These are phyloP conservation scores for Cercocebus atys DNA, from an alignment of 2,113 vertebrate species.

Conservation along the genomic window DNA sequence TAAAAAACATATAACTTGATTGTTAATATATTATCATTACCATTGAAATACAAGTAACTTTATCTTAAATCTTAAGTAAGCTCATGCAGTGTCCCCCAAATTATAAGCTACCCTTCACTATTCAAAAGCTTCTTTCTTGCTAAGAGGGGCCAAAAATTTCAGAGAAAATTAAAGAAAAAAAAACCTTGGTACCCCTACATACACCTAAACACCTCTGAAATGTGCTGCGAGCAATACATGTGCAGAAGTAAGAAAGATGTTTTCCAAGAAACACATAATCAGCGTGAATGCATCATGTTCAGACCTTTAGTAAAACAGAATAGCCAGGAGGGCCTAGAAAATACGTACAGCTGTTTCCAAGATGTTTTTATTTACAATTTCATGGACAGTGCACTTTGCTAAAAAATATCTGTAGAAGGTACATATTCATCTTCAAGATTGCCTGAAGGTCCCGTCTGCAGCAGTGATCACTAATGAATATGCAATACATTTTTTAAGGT, in stretches of 20 bases:
- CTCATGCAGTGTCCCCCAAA: background rate
- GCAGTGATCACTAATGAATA: constrained; percentile 72
- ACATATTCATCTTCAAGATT: constrained; percentile 63
- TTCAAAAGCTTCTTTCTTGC: background rate
- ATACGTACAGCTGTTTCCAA: constrained; percentile 65
- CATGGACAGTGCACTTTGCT: constrained; percentile 42
- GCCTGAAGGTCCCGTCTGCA: constrained; percentile 65
- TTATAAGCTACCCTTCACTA: background rate
- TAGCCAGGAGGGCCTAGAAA: constrained; percentile 48
- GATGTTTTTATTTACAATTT: constrained; percentile 75
- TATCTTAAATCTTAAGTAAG: constrained; percentile 18
- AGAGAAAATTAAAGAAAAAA: background rate
- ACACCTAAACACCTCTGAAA: background rate
- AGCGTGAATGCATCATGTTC: constrained; percentile 35
- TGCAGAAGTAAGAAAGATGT: background rate
- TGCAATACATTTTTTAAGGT: constrained; percentile 69
- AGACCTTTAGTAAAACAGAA: constrained; percentile 55
- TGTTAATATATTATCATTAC: constrained; percentile 10
- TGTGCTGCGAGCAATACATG: background rate
- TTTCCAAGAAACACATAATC: constrained; percentile 58
- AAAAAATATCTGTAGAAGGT: constrained; percentile 71
- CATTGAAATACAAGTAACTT: background rate
- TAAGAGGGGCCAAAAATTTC: background rate
- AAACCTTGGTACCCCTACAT: background rate
- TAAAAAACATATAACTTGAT: background rate